Evolutionary conservation across 2,888 invertebrate species (phyloP).

Genomic region (Athalia rosae): DNA sequence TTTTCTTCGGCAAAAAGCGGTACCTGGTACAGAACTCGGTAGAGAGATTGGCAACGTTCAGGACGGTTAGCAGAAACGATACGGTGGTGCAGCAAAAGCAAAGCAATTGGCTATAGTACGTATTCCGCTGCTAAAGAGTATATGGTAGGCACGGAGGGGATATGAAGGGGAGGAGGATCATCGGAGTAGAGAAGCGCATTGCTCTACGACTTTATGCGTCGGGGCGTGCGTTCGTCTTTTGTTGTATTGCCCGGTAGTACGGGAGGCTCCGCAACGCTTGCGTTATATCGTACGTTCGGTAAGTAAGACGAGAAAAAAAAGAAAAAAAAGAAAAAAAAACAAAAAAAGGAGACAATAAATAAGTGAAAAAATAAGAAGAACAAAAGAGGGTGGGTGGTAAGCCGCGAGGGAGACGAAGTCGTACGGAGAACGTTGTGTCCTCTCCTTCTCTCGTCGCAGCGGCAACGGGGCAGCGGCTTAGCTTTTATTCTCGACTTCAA

Average conservation of each 20-base stretch:
- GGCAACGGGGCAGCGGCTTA: too few relatives aligned
- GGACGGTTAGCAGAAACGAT: slow-evolving; percentile 10
- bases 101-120: not conserved
- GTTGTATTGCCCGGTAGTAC: slow-evolving; percentile 3
- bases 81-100: not conserved
- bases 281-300: too few relatives aligned
- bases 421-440: slow-evolving; percentile 11
- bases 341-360: too few relatives aligned
- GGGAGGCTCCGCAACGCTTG: not conserved
- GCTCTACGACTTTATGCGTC: slow-evolving; percentile 31
- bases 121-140: too few relatives aligned
- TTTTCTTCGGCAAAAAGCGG: too few relatives aligned
- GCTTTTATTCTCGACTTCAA: too few relatives aligned
- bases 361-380: too few relatives aligned
- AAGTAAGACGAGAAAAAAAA: too few relatives aligned
- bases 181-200: slow-evolving; percentile 5
- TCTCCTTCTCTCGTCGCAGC: not conserved
- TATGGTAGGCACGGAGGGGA: too few relatives aligned
- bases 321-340: too few relatives aligned
- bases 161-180: not conserved
- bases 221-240: slow-evolving; percentile 34
- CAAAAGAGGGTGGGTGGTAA: not conserved
- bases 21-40: too few relatives aligned
- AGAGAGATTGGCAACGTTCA: too few relatives aligned
- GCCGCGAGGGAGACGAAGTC: slow-evolving; percentile 27